Evolutionary conservation across 2,888 invertebrate genomes (phyloP).

Genomic region (Parnassius smintheus): DNA sequence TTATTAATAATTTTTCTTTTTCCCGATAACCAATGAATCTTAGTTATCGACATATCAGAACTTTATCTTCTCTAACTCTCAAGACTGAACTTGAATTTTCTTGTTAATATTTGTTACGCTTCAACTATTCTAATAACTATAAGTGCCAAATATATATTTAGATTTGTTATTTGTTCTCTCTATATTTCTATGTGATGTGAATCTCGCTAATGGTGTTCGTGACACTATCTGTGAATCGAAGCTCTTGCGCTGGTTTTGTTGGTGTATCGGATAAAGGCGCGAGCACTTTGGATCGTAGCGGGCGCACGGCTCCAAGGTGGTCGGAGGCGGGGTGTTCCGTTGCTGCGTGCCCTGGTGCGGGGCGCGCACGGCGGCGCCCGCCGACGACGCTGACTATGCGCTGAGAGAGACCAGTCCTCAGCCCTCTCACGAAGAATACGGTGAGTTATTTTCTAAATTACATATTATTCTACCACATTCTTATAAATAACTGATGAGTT

Average conservation of each 20-base stretch:
- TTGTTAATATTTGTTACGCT: constrained; percentile 43
- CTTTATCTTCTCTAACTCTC: constrained; percentile 54
- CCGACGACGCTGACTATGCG: constrained; percentile 79
- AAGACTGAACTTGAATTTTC: constrained; percentile 65
- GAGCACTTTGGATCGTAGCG: constrained; percentile 71
- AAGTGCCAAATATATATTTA: constrained; percentile 13
- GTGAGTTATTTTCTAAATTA: constrained; percentile 47
- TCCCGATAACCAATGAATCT: too few species aligned
- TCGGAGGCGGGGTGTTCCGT: constrained; percentile 89
- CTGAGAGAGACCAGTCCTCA: constrained; percentile 70
- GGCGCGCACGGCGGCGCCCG: constrained; percentile 85
- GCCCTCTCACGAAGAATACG: constrained; percentile 60
- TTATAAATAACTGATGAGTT: too few species aligned
- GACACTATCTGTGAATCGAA: constrained; percentile 35
- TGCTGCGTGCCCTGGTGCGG: constrained; percentile 92
- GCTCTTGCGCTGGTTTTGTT: constrained; percentile 38
- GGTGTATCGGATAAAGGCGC: constrained; percentile 67
- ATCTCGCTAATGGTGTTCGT: constrained; percentile 34
- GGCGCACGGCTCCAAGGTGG: constrained; percentile 82
- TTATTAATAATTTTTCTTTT: too few species aligned
- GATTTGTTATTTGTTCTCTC: not conserved
- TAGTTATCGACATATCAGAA: constrained; percentile 65
- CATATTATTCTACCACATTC: not conserved
- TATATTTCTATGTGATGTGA: constrained; percentile 20
- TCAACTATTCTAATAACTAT: constrained; percentile 20